Conservation (phyloP, 2,113 vertebrate species). For the Falco punctatus region DNA sequence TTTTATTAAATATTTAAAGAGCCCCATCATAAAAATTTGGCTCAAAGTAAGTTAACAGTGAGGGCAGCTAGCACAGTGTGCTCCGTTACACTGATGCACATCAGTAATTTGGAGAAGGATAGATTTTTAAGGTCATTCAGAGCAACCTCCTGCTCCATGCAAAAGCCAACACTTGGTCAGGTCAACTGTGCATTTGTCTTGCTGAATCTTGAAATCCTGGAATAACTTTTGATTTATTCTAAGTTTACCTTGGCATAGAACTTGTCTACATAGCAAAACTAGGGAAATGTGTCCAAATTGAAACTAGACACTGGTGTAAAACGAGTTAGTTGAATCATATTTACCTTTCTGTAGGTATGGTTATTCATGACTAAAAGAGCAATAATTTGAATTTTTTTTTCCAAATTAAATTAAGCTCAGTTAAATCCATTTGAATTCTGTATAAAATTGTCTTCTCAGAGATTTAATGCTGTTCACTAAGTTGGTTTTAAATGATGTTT, state of each 20-base stretch:
- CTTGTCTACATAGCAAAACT: neutral
- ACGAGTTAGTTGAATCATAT: neutral
- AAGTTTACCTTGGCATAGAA: neutral
- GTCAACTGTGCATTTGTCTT: neutral
- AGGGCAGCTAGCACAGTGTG: neutral
- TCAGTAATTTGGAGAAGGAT: neutral
- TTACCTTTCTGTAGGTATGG: neutral
- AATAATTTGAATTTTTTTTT: slow-evolving; percentile 9
- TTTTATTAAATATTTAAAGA: slow-evolving; percentile 4
- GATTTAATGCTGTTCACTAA: neutral
- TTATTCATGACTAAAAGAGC: neutral
- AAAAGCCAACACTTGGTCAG: neutral
- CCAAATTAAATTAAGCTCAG: neutral
- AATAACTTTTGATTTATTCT: neutral
- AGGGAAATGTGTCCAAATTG: neutral
- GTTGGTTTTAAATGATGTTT: neutral
- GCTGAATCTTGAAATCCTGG: neutral
- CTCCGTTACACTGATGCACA: neutral
- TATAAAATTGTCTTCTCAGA: neutral
- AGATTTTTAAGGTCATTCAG: neutral
- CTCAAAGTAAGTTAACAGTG: neutral
- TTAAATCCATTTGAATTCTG: neutral
- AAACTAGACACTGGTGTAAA: neutral
- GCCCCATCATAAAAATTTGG: neutral
- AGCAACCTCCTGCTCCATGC: neutral